These are phyloP conservation scores for Drosophila sulfurigaster DNA, from an alignment of 1,140 invertebrate genomes.

Conservation along the genomic window DNA sequence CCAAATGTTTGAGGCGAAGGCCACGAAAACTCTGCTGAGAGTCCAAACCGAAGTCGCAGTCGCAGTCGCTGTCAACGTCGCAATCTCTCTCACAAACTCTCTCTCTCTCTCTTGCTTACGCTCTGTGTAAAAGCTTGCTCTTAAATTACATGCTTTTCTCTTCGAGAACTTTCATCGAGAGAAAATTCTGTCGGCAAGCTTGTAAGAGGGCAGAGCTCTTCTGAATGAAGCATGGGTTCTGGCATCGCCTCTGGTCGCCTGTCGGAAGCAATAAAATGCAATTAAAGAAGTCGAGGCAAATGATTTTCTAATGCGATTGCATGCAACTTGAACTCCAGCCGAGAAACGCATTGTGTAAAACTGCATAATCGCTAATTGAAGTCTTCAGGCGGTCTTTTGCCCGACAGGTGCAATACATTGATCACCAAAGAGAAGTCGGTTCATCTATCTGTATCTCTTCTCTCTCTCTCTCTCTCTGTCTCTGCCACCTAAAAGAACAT, in stretches of 20 bases:
- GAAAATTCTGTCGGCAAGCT: slow-evolving; percentile 29
- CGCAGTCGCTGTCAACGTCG: neutral
- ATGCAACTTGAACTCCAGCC: slow-evolving; percentile 40
- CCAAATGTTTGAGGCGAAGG: slow-evolving; percentile 54
- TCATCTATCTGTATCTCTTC: neutral
- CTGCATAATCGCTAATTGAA: slow-evolving; percentile 56
- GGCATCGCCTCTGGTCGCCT: slow-evolving; percentile 13
- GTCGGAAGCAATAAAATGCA: slow-evolving; percentile 75
- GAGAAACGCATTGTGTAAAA: slow-evolving; percentile 49
- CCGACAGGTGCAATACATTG: slow-evolving; percentile 48
- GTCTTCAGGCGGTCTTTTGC: slow-evolving; percentile 23
- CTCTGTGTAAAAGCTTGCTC: slow-evolving; percentile 25
- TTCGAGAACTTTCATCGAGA: slow-evolving; percentile 40
- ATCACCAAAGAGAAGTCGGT: slow-evolving; percentile 46
- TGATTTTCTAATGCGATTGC: slow-evolving; percentile 64
- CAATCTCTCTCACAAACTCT: neutral
- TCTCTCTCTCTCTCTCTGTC: slow-evolving; percentile 2
- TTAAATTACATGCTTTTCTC: slow-evolving; percentile 34
- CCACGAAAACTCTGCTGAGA: slow-evolving; percentile 18
- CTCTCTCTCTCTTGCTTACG: no score
- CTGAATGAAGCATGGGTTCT: slow-evolving; percentile 33
- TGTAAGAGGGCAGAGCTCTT: slow-evolving; percentile 4
- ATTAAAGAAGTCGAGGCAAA: slow-evolving; percentile 59
- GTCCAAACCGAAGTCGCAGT: neutral
- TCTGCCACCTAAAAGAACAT: slow-evolving; percentile 35